These are phyloP conservation scores for Dyspetes luteomarginatus DNA, from an alignment of 2,888 invertebrate genomes.

Conservation along the genomic window DNA sequence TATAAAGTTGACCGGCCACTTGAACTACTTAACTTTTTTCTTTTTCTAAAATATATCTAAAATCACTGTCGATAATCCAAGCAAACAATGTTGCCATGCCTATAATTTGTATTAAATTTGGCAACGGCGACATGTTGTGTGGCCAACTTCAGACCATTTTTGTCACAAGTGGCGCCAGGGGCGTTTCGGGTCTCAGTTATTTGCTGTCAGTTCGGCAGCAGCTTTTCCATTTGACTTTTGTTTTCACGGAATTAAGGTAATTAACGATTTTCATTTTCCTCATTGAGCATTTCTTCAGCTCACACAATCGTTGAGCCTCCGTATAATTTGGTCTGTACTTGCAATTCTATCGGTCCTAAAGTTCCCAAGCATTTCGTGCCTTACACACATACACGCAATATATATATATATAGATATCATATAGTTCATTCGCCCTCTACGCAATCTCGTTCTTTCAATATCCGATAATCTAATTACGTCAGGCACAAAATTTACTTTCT, in stretches of 20 bases:
- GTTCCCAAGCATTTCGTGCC: slow-evolving; percentile 21
- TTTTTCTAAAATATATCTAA: too few relatives aligned
- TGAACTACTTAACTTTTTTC: too few relatives aligned
- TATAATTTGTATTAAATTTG: too few relatives aligned
- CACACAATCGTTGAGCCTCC: neutral
- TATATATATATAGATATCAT: neutral
- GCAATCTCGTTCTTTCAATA: slow-evolving; percentile 15
- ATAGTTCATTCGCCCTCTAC: slow-evolving; percentile 41
- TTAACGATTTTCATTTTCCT: neutral
- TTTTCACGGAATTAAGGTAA: slow-evolving; percentile 64
- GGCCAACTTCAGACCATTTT: neutral
- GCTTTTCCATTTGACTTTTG: slow-evolving; percentile 61
- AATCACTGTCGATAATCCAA: too few relatives aligned
- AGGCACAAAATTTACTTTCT: neutral
- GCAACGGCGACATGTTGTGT: neutral
- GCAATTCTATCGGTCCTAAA: slow-evolving; percentile 8
- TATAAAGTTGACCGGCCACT: too few relatives aligned
- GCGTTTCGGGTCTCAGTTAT: slow-evolving; percentile 58
- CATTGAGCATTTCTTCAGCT: neutral
- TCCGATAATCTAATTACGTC: slow-evolving; percentile 27
- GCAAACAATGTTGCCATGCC: too few relatives aligned
- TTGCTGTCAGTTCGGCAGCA: slow-evolving; percentile 67
- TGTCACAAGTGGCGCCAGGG: slow-evolving; percentile 57
- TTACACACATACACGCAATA: neutral
- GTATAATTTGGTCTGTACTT: neutral